Conservation (phyloP, 2,888 invertebrate genomes). For the Apodemia zela region DNA sequence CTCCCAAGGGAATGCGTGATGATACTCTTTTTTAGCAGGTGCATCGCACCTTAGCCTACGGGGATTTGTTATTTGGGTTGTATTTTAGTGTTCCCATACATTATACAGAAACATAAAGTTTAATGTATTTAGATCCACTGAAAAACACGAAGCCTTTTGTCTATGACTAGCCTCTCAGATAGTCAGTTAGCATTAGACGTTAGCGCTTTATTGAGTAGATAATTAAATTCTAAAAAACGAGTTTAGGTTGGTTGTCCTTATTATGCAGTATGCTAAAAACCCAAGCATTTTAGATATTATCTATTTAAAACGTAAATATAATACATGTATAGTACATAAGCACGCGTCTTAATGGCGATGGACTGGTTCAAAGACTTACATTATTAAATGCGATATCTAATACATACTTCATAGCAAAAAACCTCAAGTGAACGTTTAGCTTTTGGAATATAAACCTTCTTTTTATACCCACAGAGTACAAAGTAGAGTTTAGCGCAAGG, state of each 20-base stretch:
- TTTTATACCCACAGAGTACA: background rate
- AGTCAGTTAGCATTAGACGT: too few relatives aligned
- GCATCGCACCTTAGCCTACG: too few relatives aligned
- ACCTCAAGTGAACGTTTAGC: background rate
- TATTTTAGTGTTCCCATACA: too few relatives aligned
- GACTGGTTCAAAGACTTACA: slow-evolving; percentile 5
- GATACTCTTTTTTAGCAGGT: too few relatives aligned
- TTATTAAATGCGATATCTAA: slow-evolving; percentile 7
- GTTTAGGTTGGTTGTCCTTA: background rate
- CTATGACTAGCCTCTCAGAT: too few relatives aligned
- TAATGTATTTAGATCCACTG: too few relatives aligned
- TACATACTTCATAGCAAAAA: background rate
- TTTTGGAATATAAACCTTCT: background rate
- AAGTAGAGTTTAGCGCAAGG: background rate
- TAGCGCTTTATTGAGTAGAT: too few relatives aligned
- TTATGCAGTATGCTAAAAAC: background rate
- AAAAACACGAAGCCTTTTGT: too few relatives aligned
- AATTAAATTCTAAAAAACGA: background rate
- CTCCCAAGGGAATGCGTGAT: too few relatives aligned
- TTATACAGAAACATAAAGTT: too few relatives aligned
- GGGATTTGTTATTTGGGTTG: too few relatives aligned
- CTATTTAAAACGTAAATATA: slow-evolving; percentile 3
- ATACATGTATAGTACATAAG: slow-evolving; percentile 5
- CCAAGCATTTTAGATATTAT: background rate
- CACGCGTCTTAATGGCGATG: slow-evolving; percentile 10